phyloP scores from a whole-genome alignment of 2,113 vertebrate genomes.

The Anguilla japonica region DNA sequence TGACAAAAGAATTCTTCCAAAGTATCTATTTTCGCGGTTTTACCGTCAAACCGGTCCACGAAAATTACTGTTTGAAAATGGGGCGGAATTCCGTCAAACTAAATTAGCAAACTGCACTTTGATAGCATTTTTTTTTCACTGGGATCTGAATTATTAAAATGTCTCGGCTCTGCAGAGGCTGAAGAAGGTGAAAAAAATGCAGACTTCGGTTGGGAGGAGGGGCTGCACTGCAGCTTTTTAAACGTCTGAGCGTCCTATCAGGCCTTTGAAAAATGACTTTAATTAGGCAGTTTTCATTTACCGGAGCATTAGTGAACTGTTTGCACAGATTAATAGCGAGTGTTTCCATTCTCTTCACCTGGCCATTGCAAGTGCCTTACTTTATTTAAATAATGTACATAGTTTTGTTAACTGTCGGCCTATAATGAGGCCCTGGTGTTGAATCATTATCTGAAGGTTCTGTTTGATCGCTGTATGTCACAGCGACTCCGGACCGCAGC shows the following conservation, averaged over 20 bases:
- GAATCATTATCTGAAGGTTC: neutral
- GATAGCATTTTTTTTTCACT: constrained; percentile 37
- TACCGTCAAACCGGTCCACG: neutral
- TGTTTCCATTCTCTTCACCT: constrained; percentile 55
- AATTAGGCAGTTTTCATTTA: constrained; percentile 63
- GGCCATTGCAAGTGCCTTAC: constrained; percentile 66
- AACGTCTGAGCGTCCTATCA: constrained; percentile 44
- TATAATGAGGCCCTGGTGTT: constrained; percentile 27
- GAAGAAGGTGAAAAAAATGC: constrained; percentile 26
- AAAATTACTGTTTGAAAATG: constrained; percentile 8
- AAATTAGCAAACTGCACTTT: constrained; percentile 47
- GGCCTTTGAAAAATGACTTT: constrained; percentile 61
- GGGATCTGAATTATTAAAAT: constrained; percentile 53
- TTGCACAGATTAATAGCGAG: constrained; percentile 70
- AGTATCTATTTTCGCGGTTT: constrained; percentile 22
- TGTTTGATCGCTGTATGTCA: neutral
- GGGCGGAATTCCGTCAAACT: constrained; percentile 20
- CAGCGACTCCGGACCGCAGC: neutral
- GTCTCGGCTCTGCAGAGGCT: constrained; percentile 47
- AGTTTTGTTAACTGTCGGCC: constrained; percentile 23
- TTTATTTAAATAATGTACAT: constrained; percentile 58
- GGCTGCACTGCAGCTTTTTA: neutral
- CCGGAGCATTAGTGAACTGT: constrained; percentile 60
- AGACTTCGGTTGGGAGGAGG: constrained; percentile 13
- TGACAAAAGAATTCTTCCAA: constrained; percentile 36